phyloP scores from a whole-genome alignment of 2,113 vertebrate species.

The Malurus elegans region DNA sequence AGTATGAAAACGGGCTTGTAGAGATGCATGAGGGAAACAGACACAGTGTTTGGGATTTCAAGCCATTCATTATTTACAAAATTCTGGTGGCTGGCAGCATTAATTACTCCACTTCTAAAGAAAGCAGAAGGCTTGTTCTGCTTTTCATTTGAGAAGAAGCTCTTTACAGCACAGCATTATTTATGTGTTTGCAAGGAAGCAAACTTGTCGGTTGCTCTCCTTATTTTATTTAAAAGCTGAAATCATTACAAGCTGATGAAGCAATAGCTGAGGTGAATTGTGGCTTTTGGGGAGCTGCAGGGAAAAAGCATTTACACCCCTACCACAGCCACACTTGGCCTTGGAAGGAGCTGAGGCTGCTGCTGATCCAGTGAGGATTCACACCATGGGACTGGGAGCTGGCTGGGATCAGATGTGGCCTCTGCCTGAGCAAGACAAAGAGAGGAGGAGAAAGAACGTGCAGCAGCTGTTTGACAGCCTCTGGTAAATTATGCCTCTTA shows the following conservation, averaged over 20 bases:
- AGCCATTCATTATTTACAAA: constrained; percentile 52
- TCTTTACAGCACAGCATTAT: not conserved
- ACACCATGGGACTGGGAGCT: not conserved
- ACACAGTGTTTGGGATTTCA: not conserved
- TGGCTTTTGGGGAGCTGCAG: not conserved
- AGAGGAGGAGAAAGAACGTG: not conserved
- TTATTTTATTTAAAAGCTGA: constrained; percentile 65
- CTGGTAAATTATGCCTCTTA: constrained; percentile 66
- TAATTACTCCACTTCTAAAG: constrained; percentile 27
- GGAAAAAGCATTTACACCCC: constrained; percentile 19
- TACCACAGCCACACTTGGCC: not conserved
- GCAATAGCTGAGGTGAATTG: constrained; percentile 13
- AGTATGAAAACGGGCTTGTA: constrained; percentile 2
- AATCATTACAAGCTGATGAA: constrained; percentile 17
- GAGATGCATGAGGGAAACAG: not conserved
- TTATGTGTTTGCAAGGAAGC: constrained; percentile 14
- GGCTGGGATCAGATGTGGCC: not conserved
- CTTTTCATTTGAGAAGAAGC: not conserved
- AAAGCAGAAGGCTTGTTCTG: not conserved
- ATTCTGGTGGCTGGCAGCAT: not conserved
- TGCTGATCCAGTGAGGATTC: not conserved
- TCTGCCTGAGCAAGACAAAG: not conserved
- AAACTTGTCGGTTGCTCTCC: not conserved
- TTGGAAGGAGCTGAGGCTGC: constrained; percentile 9
- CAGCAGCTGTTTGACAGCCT: constrained; percentile 45